phyloP scores from a whole-genome alignment of 1,140 invertebrate genomes.

The Pinna nobilis region DNA sequence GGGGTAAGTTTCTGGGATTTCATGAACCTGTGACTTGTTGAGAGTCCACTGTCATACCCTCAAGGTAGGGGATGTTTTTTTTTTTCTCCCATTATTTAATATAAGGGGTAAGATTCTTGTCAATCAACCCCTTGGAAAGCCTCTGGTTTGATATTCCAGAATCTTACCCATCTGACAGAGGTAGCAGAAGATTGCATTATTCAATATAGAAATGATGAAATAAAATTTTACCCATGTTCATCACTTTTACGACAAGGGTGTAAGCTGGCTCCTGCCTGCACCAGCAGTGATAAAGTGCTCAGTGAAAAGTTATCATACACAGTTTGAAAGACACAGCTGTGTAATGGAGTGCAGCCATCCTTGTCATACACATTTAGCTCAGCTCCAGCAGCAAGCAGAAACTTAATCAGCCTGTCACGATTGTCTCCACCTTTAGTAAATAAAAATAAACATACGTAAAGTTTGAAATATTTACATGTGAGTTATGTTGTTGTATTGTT shows the following conservation, averaged over 20 bases:
- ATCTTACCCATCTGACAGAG: not conserved
- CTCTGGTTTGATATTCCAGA: too few species aligned
- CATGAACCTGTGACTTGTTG: too few species aligned
- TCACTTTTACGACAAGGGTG: not conserved
- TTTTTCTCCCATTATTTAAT: too few species aligned
- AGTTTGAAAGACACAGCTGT: constrained; percentile 38
- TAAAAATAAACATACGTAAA: not conserved
- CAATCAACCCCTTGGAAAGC: too few species aligned
- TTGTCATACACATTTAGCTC: constrained; percentile 22
- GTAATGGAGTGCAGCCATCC: constrained; percentile 38
- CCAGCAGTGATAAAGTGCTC: constrained; percentile 22
- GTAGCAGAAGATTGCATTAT: not conserved
- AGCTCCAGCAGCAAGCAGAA: constrained; percentile 22
- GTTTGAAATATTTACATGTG: too few species aligned
- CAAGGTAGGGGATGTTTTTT: too few species aligned
- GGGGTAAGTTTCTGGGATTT: too few species aligned
- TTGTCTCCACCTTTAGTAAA: constrained; percentile 21
- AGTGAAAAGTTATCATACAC: constrained; percentile 20
- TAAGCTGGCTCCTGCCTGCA: constrained; percentile 19
- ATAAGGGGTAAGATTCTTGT: too few species aligned
- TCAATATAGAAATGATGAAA: not conserved
- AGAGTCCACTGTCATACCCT: too few species aligned
- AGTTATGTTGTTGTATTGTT: too few species aligned
- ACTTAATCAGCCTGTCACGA: constrained; percentile 17
- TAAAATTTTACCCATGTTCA: not conserved